These are phyloP conservation scores for Rhabdomys dilectus DNA, from an alignment of 2,113 vertebrate genomes.

Conservation along the genomic window DNA sequence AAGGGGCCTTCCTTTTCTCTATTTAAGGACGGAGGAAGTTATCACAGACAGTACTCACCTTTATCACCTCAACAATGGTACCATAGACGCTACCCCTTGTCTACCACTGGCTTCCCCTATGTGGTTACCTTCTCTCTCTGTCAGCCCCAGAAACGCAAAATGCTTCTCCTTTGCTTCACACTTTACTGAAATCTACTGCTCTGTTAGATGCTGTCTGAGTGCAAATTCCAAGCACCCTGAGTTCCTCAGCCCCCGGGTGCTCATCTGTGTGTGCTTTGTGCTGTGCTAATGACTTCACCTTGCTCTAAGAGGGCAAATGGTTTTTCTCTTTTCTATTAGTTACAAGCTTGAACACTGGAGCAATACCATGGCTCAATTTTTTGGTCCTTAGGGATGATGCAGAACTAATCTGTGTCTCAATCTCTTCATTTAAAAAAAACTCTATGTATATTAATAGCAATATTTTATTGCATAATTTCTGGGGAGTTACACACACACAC, in stretches of 20 bases:
- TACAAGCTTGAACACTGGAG: background rate
- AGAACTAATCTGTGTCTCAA: background rate
- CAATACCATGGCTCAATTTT: background rate
- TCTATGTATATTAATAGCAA: background rate
- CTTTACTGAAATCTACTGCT: background rate
- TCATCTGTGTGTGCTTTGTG: background rate
- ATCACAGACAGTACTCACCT: background rate
- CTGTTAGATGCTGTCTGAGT: background rate
- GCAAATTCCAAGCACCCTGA: background rate
- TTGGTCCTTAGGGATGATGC: background rate
- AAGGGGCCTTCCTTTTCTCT: background rate
- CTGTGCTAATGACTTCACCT: background rate
- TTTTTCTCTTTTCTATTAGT: background rate
- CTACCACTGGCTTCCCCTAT: background rate
- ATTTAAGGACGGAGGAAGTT: background rate
- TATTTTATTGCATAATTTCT: background rate
- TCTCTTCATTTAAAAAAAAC: conserved; percentile 17
- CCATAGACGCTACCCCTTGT: background rate
- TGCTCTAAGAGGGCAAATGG: background rate
- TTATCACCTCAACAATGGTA: too few relatives aligned
- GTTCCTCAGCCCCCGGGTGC: too few relatives aligned
- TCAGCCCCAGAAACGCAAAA: background rate
- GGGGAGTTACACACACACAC: background rate
- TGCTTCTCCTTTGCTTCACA: background rate
- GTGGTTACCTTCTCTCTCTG: background rate